Percentiles rank a stretch among this genome's conserved stretches.
phyloP scores from a whole-genome alignment of 2,797 vertebrate species.

The Thamnophis elegans region DNA sequence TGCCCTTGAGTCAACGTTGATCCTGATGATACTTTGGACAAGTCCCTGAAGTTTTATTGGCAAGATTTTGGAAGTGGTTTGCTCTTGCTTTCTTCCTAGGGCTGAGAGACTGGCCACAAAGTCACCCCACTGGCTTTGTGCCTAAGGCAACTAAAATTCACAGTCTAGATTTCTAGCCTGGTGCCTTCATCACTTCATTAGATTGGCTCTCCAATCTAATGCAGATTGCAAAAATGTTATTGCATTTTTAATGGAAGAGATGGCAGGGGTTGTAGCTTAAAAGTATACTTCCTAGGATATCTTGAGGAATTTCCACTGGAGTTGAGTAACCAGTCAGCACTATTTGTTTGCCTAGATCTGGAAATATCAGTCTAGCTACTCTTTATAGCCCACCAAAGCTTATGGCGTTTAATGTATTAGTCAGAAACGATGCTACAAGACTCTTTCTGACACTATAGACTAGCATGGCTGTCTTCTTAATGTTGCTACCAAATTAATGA shows the following conservation, averaged over 20 bases:
- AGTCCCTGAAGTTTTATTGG: background rate
- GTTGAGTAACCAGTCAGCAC: background rate
- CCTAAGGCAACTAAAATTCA: background rate
- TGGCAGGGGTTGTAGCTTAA: accelerated
- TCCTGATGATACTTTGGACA: background rate
- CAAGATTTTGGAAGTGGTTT: background rate
- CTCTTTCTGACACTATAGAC: background rate
- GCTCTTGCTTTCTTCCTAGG: background rate
- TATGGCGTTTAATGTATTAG: background rate
- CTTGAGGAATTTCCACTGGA: background rate
- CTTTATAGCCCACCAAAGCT: background rate
- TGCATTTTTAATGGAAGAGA: background rate
- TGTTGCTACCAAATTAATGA: background rate
- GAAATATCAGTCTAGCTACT: background rate
- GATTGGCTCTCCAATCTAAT: background rate
- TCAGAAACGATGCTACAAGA: background rate
- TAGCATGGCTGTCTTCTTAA: background rate
- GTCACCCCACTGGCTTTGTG: background rate
- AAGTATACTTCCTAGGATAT: background rate
- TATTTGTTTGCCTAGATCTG: background rate
- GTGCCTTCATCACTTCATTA: background rate
- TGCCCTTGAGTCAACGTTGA: background rate
- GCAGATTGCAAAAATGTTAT: background rate
- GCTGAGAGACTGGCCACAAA: background rate
- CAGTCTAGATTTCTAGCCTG: background rate